Evolutionary conservation across 2,113 vertebrate genomes (phyloP), one percentile per base, ranked within the genome.

Genomic region (Apaloderma vittatum): DNA sequence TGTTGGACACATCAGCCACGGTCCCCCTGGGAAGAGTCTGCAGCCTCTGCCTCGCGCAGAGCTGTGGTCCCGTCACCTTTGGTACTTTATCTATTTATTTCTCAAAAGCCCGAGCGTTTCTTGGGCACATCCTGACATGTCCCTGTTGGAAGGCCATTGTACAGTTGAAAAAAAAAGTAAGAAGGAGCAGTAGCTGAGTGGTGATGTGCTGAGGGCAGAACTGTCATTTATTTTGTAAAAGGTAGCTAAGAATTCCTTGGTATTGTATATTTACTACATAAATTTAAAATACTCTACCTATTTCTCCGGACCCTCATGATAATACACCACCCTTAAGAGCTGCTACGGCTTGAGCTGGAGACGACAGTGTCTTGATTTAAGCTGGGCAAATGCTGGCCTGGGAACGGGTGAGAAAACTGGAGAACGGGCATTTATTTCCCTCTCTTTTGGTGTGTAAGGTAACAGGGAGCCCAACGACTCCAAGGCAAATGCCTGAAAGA

Each of bases 401-500:
- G 71, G 30, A 66, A 61, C 18, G 57, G 63, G 74, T 20, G 45
- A 63, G 89, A 40, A 86, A 86, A 15, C 14, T 30, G 88, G 30
- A 57, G n/a, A 26, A 34, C 0, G 3, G 61, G n/a, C 17, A 6
- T 4, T 45, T 82, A n/a, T 36, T 4, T 0, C 3, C 43, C 29
- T 11, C 3, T 55, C 57, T 63, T 30, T 67, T 3, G 3, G 26
- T 1, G 0, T 34, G 22, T 11, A 9, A 58, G 29, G n/a, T 15
- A 66, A 26, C 27, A 19, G 32, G 70, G 67, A 74, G 45, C 85
- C 40, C n/a, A 15, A 37, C 30, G 61, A 20, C 36, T 62, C 46
- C 12, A 9, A 37, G 29, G 20, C 9, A 36, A 48, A 23, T 17
- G 34, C 76, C 49, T 59, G 51, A 45, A 79, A 58, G 72, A 34